A percentile compares a stretch with the other conserved stretches of the same genome.
Conservation (phyloP, 2,113 vertebrate genomes). For the Lanius ludovicianus region DNA sequence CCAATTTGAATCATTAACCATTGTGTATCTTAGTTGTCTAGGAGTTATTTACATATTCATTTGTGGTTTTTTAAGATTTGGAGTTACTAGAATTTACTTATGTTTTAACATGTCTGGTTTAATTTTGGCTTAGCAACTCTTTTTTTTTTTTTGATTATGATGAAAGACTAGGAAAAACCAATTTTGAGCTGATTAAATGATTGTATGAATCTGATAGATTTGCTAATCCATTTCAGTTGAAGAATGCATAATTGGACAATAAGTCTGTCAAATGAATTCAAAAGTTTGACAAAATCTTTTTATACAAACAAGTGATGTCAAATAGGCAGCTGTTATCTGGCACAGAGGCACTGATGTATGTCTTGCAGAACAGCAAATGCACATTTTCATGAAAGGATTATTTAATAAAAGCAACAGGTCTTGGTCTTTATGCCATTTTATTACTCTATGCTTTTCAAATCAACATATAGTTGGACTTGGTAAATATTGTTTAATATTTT, state of each 20-base stretch:
- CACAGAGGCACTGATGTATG: background rate
- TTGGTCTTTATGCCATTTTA: conserved; percentile 2
- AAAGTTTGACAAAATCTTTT: background rate
- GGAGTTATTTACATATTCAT: background rate
- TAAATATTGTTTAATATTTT: background rate
- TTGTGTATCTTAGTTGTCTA: background rate
- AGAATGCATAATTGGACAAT: background rate
- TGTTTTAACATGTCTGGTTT: background rate
- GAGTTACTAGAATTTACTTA: background rate
- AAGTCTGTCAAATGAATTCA: background rate
- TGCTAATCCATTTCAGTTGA: background rate
- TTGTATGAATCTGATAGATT: background rate
- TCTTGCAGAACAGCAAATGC: background rate
- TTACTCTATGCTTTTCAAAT: conserved; percentile 3
- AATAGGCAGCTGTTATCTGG: background rate
- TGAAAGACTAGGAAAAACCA: background rate
- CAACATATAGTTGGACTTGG: background rate
- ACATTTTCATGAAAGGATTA: background rate
- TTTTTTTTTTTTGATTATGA: background rate
- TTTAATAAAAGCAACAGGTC: conserved; percentile 3
- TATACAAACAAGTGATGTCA: background rate
- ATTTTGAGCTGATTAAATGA: background rate
- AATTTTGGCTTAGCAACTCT: background rate
- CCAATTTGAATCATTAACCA: background rate
- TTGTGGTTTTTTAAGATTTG: background rate